Evolutionary conservation across 2,888 invertebrate species (phyloP), one percentile per base, ranked within the genome.

Genomic region (Limnephilus lunatus): DNA sequence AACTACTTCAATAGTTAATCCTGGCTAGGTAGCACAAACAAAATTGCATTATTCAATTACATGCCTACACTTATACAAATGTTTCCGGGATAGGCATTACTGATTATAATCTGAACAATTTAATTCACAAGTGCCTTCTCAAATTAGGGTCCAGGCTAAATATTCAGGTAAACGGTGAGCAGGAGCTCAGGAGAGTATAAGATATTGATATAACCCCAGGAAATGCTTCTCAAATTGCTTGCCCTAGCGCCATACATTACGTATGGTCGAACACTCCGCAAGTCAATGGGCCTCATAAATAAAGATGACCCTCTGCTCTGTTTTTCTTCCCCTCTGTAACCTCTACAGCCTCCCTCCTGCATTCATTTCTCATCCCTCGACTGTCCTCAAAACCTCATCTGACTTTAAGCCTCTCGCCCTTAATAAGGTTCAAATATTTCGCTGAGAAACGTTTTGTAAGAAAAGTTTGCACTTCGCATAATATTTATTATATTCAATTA

Each of bases 241-340:
- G 90, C 93, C 88, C 90, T 82, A 88, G 88, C 89, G 39, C 86
- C 86, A 93, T 93, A 91, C 92, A 93, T 93, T 92, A 92, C 92
- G 90, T 92, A 92, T 92, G 92, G 89, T 89, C 89, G 91, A 92
- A 91, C 92, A 93, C 92, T 93, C 92, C 90, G 91, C 91, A 90
- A 91, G 92, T 91, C 92, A 93, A 93, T 93, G 93, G 91, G 68
- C 91, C 93, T 93, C 93, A 93, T 93, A 93, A 93, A 93, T 93
- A 93, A 93, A 93, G 93, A 93, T 93, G 92, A 93, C 93, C 93
- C 92, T 91, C 91, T 89, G 86, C 93, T 92, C 91, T 92, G 92
- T 85, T 89, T 82, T 85, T 90, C 90, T 44, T 91, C 91, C 81
- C 83, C 35, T 81, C 85, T 35, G 44, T 7, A n/a, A 35, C 82